Base-by-base conservation (phyloP, 2,113 vertebrate genomes). In the Callionymus lyra region DNA sequence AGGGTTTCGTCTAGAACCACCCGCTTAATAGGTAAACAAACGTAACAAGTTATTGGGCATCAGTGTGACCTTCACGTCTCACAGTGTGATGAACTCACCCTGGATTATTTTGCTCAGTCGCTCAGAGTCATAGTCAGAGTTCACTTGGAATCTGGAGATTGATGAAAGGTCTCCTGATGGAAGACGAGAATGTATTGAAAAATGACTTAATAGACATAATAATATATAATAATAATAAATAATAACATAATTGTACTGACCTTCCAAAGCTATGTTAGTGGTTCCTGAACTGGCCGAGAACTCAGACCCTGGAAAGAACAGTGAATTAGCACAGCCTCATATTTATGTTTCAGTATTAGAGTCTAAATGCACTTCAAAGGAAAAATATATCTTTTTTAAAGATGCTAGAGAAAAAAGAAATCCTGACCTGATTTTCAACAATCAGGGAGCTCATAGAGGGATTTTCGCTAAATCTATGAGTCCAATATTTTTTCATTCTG, bases 231-330 rank as follows among this genome's bases (percentile, higher is more conserved):
- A 10, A 31, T 6, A 6, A 13, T 27, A 10, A 56, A 38, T 9
- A 45, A 45, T 38, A 18, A 18, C 13, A 21, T 4, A 3, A 1
- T 57, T 63, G 44, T 2, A 58, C 65, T 51, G 15, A 83, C 79
- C 79, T 50, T 76, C 73, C 37, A 75, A 12, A 6, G 17, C 37
- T 9, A 65, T 13, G 47, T 77, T 63, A 35, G 46, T 18, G 61
- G 56, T 64, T 39, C 59, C 52, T 49, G 9, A 41, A 44, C 54
- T 50, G 46, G 52, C 38, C 12, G 72, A 76, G 51, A 34, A 73
- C 44, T 72, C 65, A 27, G 63, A 64, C 34, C 72, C 77, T 85
- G 66, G 21, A 65, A 55, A 65, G 2, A 53, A 63, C 44, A 16
- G 33, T 10, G 4, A 38, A 2, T 37, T 11, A 18, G 15, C 5